Percentiles rank a stretch among this genome's conserved stretches.
phyloP scores from a whole-genome alignment of 2,113 vertebrate species.

The Daboia siamensis region DNA sequence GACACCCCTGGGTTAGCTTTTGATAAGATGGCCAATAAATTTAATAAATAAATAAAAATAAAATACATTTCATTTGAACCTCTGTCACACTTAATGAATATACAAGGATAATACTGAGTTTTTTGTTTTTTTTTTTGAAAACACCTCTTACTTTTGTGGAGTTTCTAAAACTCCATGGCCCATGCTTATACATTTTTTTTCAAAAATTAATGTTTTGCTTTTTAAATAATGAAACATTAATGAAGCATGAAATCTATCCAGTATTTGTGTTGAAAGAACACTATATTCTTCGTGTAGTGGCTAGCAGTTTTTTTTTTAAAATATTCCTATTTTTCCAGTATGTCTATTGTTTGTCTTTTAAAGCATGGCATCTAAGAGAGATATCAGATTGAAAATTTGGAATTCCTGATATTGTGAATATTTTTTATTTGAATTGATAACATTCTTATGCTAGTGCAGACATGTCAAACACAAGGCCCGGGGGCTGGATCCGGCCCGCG shows the following conservation, averaged over 20 bases:
- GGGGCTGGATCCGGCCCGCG: too few relatives aligned
- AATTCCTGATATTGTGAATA: conserved; percentile 51
- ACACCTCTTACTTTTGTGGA: background rate
- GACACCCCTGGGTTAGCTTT: background rate
- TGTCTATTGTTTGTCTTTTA: conserved; percentile 63
- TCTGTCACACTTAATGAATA: background rate
- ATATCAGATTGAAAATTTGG: conserved; percentile 48
- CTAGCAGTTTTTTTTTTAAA: conserved; percentile 7
- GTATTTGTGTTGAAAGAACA: conserved; percentile 5
- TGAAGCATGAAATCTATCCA: background rate
- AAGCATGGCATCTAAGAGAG: conserved; percentile 58
- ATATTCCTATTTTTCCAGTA: conserved; percentile 37
- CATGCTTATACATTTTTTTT: background rate
- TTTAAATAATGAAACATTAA: background rate
- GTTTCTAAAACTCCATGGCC: too few relatives aligned
- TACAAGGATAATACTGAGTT: background rate
- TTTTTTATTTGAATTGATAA: conserved; percentile 44
- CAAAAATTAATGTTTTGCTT: background rate
- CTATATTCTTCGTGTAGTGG: conserved; percentile 13
- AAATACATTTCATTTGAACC: background rate
- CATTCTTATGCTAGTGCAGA: conserved; percentile 1
- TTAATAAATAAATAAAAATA: background rate
- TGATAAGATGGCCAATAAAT: background rate
- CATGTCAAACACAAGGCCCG: too few relatives aligned
- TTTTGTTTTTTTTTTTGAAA: background rate